Evolutionary conservation across 2,888 invertebrate genomes (phyloP).

Genomic region (Drosophila peninsularis): DNA sequence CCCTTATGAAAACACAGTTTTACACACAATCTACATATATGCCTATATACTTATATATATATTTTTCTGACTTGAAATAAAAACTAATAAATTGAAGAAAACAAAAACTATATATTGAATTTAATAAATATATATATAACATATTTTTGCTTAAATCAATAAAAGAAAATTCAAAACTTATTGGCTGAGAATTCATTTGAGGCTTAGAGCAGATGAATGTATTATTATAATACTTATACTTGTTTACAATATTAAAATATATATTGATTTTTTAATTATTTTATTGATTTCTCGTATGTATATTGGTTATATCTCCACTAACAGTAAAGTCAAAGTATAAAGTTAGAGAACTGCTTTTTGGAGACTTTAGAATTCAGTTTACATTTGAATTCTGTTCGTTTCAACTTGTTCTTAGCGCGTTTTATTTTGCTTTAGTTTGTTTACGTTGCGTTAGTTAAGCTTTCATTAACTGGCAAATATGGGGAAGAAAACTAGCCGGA

Average conservation of each 20-base stretch:
- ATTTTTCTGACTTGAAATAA: conserved; percentile 68
- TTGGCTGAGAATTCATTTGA: not conserved
- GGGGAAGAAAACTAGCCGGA: not conserved
- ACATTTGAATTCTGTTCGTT: conserved; percentile 30
- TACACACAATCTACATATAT: conserved; percentile 45
- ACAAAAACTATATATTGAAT: conserved; percentile 39
- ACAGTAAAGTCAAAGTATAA: not conserved
- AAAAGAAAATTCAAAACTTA: conserved; percentile 24
- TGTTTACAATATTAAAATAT: too few relatives aligned
- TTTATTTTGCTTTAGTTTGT: not conserved
- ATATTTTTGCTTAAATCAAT: conserved; percentile 66
- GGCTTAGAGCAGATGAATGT: too few relatives aligned
- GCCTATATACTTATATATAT: conserved; percentile 42
- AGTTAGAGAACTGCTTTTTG: not conserved
- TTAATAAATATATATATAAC: conserved; percentile 43
- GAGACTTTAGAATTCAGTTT: conserved; percentile 28
- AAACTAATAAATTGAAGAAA: conserved; percentile 49
- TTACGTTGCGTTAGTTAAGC: not conserved
- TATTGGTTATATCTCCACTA: not conserved
- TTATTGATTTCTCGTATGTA: not conserved
- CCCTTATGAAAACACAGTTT: conserved; percentile 51
- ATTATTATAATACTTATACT: too few relatives aligned
- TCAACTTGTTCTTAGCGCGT: conserved; percentile 4
- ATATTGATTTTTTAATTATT: not conserved
- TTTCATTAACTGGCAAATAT: conserved; percentile 6